These are phyloP conservation scores for Coracias cyanogaster DNA, from an alignment of 2,797 vertebrate species.

Conservation along the genomic window DNA sequence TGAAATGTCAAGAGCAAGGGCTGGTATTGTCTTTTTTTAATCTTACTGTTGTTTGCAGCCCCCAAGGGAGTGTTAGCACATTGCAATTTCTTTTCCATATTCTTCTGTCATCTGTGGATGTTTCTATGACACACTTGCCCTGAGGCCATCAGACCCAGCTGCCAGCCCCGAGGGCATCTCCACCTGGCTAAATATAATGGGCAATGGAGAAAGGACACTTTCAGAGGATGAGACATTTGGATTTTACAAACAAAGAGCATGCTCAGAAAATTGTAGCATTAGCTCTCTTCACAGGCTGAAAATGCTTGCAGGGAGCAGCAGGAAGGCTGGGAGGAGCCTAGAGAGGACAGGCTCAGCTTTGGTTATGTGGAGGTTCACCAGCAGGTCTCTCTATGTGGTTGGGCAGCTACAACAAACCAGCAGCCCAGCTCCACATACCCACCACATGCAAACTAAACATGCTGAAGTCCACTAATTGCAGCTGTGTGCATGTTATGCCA, in stretches of 20 bases:
- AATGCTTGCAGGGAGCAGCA: background rate
- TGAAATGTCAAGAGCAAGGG: background rate
- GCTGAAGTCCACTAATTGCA: background rate
- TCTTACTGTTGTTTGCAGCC: background rate
- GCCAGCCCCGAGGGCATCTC: background rate
- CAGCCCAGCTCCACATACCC: rapidly evolving
- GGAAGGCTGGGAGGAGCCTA: background rate
- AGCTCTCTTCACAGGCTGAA: background rate
- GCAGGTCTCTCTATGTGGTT: background rate
- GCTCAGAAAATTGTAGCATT: background rate
- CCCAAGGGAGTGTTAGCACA: background rate
- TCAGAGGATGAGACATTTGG: background rate
- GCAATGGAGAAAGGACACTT: background rate
- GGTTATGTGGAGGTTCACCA: background rate
- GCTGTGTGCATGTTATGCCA: background rate
- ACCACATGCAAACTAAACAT: rapidly evolving
- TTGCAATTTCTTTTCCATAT: background rate
- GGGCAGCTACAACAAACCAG: background rate
- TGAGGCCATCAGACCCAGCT: constrained; percentile 8
- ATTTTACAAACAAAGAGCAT: background rate
- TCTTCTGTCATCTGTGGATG: constrained; percentile 2
- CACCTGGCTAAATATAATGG: background rate
- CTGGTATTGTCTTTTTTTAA: background rate
- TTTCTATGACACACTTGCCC: background rate
- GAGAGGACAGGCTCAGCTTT: background rate